Base-by-base conservation (phyloP, 2,797 vertebrate species). In the Oryzias dopingdopingensis region DNA sequence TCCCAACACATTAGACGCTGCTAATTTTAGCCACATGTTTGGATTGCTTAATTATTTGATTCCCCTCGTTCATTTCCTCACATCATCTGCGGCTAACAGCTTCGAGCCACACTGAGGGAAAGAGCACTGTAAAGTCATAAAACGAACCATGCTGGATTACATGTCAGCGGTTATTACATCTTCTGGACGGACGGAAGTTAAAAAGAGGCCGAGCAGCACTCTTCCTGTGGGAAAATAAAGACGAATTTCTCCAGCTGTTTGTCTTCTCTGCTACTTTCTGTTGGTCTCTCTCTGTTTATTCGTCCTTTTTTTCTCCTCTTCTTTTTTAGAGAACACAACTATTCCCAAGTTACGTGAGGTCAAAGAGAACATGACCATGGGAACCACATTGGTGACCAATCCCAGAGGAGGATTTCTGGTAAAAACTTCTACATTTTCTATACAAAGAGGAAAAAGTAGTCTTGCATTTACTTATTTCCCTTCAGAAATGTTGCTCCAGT, bases 321-420 rank as follows among this genome's bases (percentile, higher is more conserved):
- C 78, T 89, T 52, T 69, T 71, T 86, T 80, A 99, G 97, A 87
- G 66, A 82, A 92, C 83, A 97, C 94, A 74, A 96, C 95, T 44
- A 90, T 99, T 86, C 94, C 96, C 67, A 92, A 96, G 32, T 80
- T 98, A 16, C 83, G 82, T 16, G 96, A 99, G 93, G 91, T 97
- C 75, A 99, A 99, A 79, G 96, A 98, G 89, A 99, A 99, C 87
- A 99, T 99, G 97, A 97, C 95, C 49, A 95, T 99, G 90, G 97
- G 97, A 91, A 94, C 93, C 67, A 99, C 96, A 24, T 90, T 99
- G 87, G 94, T 98, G 70, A 93, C 94, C 81, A 96, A 95, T 90
- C 95, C 96, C 70, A 93, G 87, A 2, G 96, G 95, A 86, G 96
- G 96, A 13, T 99, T 99, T 92, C 89, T 99, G 96, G 97, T 98